Conservation (phyloP, 2,113 vertebrate species). For the Neotoma lepida region DNA sequence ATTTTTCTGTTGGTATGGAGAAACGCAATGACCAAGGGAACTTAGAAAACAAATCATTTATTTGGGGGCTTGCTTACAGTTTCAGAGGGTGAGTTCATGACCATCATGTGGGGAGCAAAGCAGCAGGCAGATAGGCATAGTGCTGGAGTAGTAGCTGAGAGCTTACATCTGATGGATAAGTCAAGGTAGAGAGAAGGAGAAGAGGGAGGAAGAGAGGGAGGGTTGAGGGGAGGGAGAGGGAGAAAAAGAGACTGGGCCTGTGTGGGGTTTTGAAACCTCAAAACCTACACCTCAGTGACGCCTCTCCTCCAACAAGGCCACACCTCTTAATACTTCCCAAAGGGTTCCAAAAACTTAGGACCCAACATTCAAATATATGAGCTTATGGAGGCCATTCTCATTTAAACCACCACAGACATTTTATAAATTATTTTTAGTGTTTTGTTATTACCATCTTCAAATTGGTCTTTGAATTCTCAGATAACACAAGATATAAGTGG, state of each 20-base stretch:
- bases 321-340: neutral
- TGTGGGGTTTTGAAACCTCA: neutral
- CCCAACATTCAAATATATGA: neutral
- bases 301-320: neutral
- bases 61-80: neutral
- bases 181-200: neutral
- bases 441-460: neutral
- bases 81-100: neutral
- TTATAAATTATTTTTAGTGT: neutral
- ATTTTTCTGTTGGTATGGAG: neutral
- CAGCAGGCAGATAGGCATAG: neutral
- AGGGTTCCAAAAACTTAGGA: neutral
- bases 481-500: neutral
- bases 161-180: neutral
- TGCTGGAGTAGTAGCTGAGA: neutral
- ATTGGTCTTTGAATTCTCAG: conserved; percentile 28
- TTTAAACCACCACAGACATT: neutral
- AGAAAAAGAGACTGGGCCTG: neutral
- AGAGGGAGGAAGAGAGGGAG: neutral
- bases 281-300: neutral
- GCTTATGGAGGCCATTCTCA: neutral
- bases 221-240: neutral
- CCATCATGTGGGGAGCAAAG: neutral
- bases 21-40: neutral
- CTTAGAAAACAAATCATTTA: neutral